These are phyloP conservation scores for Chironomus tepperi DNA, from an alignment of 1,140 invertebrate genomes.

Conservation along the genomic window DNA sequence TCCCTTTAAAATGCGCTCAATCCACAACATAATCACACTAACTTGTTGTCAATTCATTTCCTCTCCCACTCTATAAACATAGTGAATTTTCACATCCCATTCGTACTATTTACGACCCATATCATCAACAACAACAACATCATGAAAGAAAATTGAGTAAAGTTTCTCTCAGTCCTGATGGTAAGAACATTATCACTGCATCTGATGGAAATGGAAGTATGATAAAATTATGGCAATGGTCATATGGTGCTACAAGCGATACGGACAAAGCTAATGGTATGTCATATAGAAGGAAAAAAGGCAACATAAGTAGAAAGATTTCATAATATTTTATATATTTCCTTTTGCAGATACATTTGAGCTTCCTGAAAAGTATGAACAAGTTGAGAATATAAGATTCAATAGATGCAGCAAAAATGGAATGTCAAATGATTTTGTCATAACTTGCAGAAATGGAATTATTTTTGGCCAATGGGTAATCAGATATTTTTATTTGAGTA, in stretches of 20 bases:
- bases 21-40: too few relatives aligned
- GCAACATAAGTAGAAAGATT: too few relatives aligned
- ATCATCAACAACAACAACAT: slow-evolving; percentile 1
- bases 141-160: neutral
- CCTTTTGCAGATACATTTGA: neutral
- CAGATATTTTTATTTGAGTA: neutral
- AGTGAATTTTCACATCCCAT: slow-evolving; percentile 11
- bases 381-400: neutral
- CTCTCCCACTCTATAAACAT: too few relatives aligned
- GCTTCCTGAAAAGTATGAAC: neutral
- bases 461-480: slow-evolving; percentile 11
- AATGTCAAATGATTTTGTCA: neutral
- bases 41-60: too few relatives aligned
- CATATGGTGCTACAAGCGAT: neutral
- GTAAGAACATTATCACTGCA: slow-evolving; percentile 1
- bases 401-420: neutral
- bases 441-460: slow-evolving; percentile 2
- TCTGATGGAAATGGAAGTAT: slow-evolving; percentile 17
- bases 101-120: slow-evolving; percentile 8
- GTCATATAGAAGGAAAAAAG: too few relatives aligned
- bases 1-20: too few relatives aligned
- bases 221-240: slow-evolving; percentile 11
- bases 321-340: neutral
- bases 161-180: neutral
- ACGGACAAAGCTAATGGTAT: neutral